Base-by-base conservation (phyloP, 2,797 vertebrate species). In the Neopelma chrysocephalum region DNA sequence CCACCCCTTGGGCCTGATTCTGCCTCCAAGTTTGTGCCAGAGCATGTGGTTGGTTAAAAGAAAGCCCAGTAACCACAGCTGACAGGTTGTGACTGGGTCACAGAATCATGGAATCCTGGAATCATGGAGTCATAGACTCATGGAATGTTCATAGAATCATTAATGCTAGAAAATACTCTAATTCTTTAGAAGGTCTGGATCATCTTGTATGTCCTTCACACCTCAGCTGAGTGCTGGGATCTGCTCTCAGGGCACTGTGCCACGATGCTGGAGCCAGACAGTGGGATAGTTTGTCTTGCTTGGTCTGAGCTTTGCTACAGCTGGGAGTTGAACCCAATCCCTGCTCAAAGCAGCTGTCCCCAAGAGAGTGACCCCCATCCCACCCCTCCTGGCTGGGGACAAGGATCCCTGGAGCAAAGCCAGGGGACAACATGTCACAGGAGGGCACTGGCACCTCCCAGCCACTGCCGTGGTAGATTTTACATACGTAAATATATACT, bases 131-230 rank as follows among this genome's bases (percentile, higher is more conserved):
- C n/a, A 57, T 4, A 11, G 56, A 57, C 23, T 36, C 58, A 40
- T 29, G 36, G 58, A 61, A 40, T 13, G 16, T 14, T 42, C 60
- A 45, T 6, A 29, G 36, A 12, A 21, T n/a, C 43, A 32, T 8
- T 31, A 12, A 0, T 21, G 11, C 2, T 40, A 53, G 51, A 43
- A n/a, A 22, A 23, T 43, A 3, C 32, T 70, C 11, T 3, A 13
- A 18, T 31, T 23, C 27, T 43, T 50, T 20, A 51, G 36, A 43
- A 27, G 29, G 12, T 20, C 47, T 87, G 77, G 66, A 17, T 27
- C 31, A n/a, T 12, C 66, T 20, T 17, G 31, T 3, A 0, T 3
- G 27, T 15, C 3, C 1, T 12, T 31, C 6, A 3, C 21, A 11
- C 9, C 18, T 36, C 25, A 14, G 32, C 1, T 31, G 27, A 73